phyloP scores from a whole-genome alignment of 2,113 vertebrate species.

The Bombycilla garrulus region DNA sequence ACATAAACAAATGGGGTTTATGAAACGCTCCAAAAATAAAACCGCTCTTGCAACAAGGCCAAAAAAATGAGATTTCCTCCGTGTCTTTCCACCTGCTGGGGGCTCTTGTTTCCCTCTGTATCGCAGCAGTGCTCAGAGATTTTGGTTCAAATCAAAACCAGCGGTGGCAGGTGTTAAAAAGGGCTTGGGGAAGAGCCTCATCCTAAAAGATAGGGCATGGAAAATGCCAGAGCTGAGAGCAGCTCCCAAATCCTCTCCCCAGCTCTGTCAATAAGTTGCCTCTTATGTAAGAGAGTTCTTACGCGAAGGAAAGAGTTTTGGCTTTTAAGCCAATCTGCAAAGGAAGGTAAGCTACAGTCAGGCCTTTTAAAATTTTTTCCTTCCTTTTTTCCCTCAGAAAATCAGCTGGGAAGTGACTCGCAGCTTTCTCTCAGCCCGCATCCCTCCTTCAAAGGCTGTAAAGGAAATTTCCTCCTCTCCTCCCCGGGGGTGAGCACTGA shows the following conservation, averaged over 20 bases:
- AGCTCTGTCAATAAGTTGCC: not conserved
- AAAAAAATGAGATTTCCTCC: not conserved
- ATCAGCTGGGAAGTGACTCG: not conserved
- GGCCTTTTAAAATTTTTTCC: rapidly evolving
- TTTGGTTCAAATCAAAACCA: not conserved
- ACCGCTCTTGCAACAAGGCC: not conserved
- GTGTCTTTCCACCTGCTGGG: not conserved
- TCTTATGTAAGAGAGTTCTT: not conserved
- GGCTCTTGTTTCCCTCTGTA: not conserved
- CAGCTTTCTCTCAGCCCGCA: not conserved
- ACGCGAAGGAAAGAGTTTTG: not conserved
- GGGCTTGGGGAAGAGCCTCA: not conserved
- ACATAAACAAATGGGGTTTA: not conserved
- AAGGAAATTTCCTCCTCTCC: not conserved
- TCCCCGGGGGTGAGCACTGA: not conserved
- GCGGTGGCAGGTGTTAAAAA: not conserved
- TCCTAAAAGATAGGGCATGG: not conserved
- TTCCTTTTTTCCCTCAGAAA: not conserved
- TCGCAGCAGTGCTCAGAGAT: not conserved
- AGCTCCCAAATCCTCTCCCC: not conserved
- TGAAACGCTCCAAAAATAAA: constrained; percentile 30
- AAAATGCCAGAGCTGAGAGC: not conserved
- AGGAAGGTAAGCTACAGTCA: not conserved
- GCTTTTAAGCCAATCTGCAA: not conserved
- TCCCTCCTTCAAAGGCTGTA: not conserved